phyloP scores from a whole-genome alignment of 2,888 invertebrate species.

The Gymnoscelis rufifasciata region DNA sequence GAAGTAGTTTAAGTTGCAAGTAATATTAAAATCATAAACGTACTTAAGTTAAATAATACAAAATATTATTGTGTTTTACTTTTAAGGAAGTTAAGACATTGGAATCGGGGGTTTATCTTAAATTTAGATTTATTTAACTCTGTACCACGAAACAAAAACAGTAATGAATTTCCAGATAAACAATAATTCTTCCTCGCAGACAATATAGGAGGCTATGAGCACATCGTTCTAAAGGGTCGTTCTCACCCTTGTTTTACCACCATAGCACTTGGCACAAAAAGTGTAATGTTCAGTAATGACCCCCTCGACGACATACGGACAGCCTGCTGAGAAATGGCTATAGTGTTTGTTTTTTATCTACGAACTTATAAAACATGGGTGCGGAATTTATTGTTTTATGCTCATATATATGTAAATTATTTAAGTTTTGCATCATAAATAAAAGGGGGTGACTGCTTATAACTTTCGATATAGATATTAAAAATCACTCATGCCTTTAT shows the following conservation, averaged over 20 bases:
- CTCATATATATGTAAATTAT: neutral
- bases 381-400: constrained; percentile 3
- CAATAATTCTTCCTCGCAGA: constrained; percentile 53
- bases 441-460: no score
- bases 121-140: neutral
- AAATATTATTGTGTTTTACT: no score
- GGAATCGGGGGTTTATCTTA: no score
- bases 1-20: no score
- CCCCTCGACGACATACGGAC: constrained; percentile 64
- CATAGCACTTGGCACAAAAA: constrained; percentile 78
- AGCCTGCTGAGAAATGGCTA: constrained; percentile 56
- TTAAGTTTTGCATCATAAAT: no score
- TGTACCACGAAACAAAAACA: neutral
- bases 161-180: neutral
- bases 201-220: constrained; percentile 58
- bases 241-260: constrained; percentile 76
- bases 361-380: constrained; percentile 8
- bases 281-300: constrained; percentile 77
- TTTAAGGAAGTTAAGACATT: no score
- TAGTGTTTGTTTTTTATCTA: constrained; percentile 41
- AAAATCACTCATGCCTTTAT: no score
- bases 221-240: constrained; percentile 73
- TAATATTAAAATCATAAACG: no score
- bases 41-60: no score
- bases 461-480: no score